Percentiles rank a stretch among this genome's conserved stretches.
Evolutionary conservation across 2,797 vertebrate species (phyloP).

Genomic region (Pogonophryne albipinna): DNA sequence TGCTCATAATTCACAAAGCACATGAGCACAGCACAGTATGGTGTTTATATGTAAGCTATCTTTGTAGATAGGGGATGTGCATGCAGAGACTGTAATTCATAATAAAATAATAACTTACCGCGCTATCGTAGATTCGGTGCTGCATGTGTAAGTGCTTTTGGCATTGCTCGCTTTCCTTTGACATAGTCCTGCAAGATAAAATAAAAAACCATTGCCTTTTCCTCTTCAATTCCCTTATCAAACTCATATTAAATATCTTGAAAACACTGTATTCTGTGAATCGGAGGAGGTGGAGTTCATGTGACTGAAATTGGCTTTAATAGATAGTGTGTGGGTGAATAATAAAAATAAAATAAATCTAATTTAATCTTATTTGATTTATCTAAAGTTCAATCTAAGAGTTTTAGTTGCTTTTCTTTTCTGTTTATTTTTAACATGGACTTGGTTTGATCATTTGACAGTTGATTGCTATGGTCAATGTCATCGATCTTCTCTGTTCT

Average conservation of each 20-base stretch:
- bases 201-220: conserved; percentile 15
- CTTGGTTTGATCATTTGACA: conserved; percentile 28
- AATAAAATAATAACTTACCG: conserved; percentile 16
- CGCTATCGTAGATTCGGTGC: conserved; percentile 15
- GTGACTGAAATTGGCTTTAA: conserved; percentile 4
- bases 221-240: conserved; percentile 23
- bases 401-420: conserved; percentile 1
- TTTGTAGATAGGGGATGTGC: conserved; percentile 24
- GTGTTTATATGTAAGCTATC: conserved; percentile 17
- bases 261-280: conserved; percentile 19
- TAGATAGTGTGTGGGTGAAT: conserved; percentile 5
- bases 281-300: conserved; percentile 5
- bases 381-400: not conserved
- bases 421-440: not conserved
- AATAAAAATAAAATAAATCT: not conserved
- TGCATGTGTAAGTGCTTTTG: conserved; percentile 2
- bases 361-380: conserved; percentile 2
- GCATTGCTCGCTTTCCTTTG: not conserved
- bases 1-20: conserved; percentile 22
- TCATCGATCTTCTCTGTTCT: conserved; percentile 28
- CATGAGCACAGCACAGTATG: conserved; percentile 12
- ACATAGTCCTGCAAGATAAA: conserved; percentile 22
- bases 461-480: conserved; percentile 29
- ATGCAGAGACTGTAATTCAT: conserved; percentile 23
- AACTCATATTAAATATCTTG: not conserved